Evolutionary conservation across 2,113 vertebrate species (phyloP), one percentile per base, ranked within the genome.

Genomic region (Carassius auratus): DNA sequence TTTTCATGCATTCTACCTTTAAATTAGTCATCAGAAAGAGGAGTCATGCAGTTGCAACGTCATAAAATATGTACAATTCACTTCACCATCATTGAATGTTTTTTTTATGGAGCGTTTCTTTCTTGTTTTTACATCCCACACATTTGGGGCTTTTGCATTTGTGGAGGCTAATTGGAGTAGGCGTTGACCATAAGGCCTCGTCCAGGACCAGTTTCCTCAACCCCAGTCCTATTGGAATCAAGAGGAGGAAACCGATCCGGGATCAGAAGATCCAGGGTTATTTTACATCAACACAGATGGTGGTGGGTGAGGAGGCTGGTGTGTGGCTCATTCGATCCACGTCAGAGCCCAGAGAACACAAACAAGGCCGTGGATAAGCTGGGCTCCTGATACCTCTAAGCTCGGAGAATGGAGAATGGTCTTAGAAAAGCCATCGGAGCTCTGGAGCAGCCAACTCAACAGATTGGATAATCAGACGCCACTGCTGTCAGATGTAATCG

Each of bases 221-320:
- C 38, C 17, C 42, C n/a, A 3, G 45, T 48, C 42, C n/a, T 48
- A 48, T 15, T 3, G 61, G 8, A 81, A 42, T 23, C 10, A 3
- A 50, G 42, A 14, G 62, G 23, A 81, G 26, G 23, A 69, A 69
- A 81, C 80, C 55, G 80, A 68, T 81, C 45, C 2, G 8, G 38
- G 62, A 69, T 81, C 80, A 69, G 80, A 48, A 15, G 23, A 50
- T 50, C 23, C 62, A 50, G 36, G 19, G 21, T 81, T 81, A 66
- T 81, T 50, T 81, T 64, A 45, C 64, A 81, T 81, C 80, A 81
- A 69, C 80, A 81, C 80, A 81, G 80, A 81, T 81, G 80, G 80
- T 52, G 80, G 80, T 81, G 80, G 80, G 45, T 69, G 80, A 66
- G 13, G 78, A 81, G 78, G 59, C 78, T 66, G 69, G 69, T 5